Evolutionary conservation across 2,113 vertebrate species (phyloP).

Genomic region (Cairina moschata): DNA sequence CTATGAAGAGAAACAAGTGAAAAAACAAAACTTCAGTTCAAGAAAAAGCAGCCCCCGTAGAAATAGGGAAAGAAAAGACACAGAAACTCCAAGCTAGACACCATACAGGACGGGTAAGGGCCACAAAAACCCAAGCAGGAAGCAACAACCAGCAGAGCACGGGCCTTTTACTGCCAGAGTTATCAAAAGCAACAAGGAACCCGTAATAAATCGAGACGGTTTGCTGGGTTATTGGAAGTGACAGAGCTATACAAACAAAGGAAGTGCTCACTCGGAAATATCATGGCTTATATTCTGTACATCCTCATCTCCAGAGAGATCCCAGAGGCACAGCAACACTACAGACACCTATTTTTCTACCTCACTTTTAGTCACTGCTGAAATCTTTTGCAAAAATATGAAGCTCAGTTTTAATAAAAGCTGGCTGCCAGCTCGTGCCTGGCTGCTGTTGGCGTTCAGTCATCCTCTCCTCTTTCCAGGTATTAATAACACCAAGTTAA

Average conservation of each 20-base stretch:
- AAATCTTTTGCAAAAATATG: background rate
- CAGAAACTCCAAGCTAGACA: background rate
- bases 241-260: background rate
- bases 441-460: background rate
- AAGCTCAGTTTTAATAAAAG: background rate
- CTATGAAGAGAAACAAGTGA: background rate
- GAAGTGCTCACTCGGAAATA: background rate
- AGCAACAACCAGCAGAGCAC: background rate
- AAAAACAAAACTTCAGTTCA: background rate
- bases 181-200: background rate
- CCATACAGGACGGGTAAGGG: background rate
- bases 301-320: background rate
- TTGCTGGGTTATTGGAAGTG: background rate
- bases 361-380: too few species aligned
- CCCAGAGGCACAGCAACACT: background rate
- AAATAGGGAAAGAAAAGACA: background rate
- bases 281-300: background rate
- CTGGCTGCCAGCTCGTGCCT: background rate
- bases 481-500: too few species aligned
- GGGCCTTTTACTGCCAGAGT: background rate
- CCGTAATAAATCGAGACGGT: background rate
- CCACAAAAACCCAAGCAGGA: background rate
- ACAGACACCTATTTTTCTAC: background rate
- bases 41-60: background rate
- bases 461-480: background rate